Evolutionary conservation across 2,113 vertebrate species (phyloP).

Genomic region (Elaphurus davidianus): DNA sequence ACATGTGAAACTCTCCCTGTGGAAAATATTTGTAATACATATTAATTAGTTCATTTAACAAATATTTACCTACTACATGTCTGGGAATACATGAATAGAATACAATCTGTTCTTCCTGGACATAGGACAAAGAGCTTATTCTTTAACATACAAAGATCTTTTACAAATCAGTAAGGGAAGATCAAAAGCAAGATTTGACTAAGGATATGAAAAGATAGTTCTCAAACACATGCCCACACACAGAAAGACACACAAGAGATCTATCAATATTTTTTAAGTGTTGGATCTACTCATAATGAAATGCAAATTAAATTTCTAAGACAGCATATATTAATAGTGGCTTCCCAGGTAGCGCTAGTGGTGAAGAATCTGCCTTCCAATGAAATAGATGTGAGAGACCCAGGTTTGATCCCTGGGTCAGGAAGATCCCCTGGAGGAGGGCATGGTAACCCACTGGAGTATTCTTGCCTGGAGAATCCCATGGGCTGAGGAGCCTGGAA

Average conservation of each 20-base stretch:
- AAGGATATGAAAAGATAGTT: not conserved
- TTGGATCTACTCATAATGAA: not conserved
- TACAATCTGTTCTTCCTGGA: not conserved
- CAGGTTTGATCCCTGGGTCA: not conserved
- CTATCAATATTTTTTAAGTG: not conserved
- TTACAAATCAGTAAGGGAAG: not conserved
- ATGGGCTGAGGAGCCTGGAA: not conserved
- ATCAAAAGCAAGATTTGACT: conserved; percentile 6
- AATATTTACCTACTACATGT: conserved; percentile 30
- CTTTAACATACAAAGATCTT: conserved; percentile 31
- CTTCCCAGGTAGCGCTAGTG: not conserved
- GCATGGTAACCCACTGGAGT: not conserved
- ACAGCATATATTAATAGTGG: not conserved
- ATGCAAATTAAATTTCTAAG: not conserved
- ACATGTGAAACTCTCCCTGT: not conserved
- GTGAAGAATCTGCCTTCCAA: not conserved
- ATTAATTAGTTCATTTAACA: conserved; percentile 7
- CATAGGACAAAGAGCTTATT: not conserved
- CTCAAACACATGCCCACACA: not conserved
- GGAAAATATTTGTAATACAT: conserved; percentile 14
- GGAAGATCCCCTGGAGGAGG: not conserved
- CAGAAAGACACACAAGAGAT: not conserved
- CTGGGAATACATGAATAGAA: not conserved
- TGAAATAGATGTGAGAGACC: not conserved
- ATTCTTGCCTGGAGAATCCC: not conserved